These are phyloP conservation scores for Gallinago paraguaiae DNA, from an alignment of 2,113 vertebrate genomes.

Conservation along the genomic window DNA sequence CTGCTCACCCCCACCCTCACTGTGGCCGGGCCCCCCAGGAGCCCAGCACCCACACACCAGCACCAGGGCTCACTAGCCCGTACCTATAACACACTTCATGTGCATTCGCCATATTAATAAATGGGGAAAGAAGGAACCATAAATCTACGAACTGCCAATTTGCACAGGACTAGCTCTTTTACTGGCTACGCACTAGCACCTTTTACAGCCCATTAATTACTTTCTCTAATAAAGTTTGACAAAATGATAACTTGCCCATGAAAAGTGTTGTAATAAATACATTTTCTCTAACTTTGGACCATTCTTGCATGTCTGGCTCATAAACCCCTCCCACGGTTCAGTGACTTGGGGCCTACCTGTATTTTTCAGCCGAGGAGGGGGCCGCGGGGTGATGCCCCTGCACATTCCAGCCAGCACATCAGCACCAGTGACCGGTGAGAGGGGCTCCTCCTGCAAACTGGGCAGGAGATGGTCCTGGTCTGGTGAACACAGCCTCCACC, in stretches of 20 bases:
- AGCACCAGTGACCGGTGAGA: background rate
- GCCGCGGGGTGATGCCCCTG: background rate
- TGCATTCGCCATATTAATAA: constrained; percentile 77
- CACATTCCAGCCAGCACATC: background rate
- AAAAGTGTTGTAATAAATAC: constrained; percentile 87
- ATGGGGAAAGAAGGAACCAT: constrained; percentile 77
- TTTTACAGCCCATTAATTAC: constrained; percentile 90
- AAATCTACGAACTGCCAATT: constrained; percentile 82
- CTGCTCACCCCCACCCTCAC: background rate
- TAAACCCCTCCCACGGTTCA: constrained; percentile 79
- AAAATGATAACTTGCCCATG: constrained; percentile 88
- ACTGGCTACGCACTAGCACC: constrained; percentile 82
- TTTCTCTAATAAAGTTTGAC: constrained; percentile 88
- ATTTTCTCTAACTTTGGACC: constrained; percentile 81
- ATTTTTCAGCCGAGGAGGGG: constrained; percentile 29
- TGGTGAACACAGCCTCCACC: background rate
- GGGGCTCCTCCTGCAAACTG: background rate
- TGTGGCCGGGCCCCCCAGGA: background rate
- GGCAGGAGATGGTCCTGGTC: background rate
- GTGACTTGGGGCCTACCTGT: constrained; percentile 56
- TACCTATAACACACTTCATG: constrained; percentile 56
- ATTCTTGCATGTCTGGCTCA: constrained; percentile 78
- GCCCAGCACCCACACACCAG: accelerated
- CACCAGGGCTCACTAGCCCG: constrained; percentile 2
- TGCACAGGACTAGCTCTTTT: constrained; percentile 79